phyloP scores from a whole-genome alignment of 2,113 vertebrate genomes.

The Agapornis roseicollis region DNA sequence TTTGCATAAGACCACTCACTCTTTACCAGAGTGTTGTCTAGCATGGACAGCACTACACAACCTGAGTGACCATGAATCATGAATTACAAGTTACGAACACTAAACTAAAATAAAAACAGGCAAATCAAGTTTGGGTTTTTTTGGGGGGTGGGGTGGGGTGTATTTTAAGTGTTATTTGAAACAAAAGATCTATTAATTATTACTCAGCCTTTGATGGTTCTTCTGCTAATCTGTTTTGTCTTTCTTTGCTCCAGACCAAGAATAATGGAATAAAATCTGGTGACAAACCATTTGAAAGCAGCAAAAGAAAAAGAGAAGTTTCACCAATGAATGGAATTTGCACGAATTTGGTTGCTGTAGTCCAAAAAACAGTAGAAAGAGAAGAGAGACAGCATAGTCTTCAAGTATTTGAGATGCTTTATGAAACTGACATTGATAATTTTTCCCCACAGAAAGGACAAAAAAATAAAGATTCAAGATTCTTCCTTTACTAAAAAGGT shows the following conservation, averaged over 20 bases:
- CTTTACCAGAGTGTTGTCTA: neutral
- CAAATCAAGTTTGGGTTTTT: neutral
- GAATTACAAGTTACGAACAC: neutral
- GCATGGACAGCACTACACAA: neutral
- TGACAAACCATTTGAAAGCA: neutral
- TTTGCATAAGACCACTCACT: neutral
- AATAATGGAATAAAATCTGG: neutral
- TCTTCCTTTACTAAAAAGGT: neutral
- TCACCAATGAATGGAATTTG: neutral
- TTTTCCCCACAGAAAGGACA: neutral
- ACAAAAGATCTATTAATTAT: neutral
- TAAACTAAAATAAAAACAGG: neutral
- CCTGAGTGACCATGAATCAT: neutral
- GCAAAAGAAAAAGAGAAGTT: neutral
- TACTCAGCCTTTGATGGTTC: neutral
- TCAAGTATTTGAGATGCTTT: neutral
- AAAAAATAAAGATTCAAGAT: neutral
- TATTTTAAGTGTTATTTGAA: neutral
- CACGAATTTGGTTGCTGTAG: neutral
- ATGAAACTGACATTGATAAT: neutral
- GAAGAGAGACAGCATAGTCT: neutral
- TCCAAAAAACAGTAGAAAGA: neutral
- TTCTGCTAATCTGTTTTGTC: neutral
- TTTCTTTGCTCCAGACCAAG: neutral
- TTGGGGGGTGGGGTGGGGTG: rapidly evolving